Evolutionary conservation across 2,888 invertebrate species (phyloP).

Genomic region (Mesochorus sp.): DNA sequence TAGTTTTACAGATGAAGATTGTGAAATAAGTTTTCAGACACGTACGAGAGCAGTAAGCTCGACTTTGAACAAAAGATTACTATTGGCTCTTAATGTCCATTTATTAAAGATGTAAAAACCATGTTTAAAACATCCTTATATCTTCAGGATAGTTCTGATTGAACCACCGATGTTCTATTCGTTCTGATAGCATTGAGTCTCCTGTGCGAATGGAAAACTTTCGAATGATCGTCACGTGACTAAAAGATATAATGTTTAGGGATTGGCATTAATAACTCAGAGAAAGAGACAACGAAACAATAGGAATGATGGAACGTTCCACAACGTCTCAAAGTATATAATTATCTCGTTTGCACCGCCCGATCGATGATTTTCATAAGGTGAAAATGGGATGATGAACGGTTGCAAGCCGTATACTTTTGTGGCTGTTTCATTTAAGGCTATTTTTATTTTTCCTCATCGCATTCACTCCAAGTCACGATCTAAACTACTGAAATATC

Average conservation of each 20-base stretch:
- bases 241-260: neutral
- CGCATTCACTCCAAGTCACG: too few species aligned
- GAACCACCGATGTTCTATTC: slow-evolving; percentile 11
- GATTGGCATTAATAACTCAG: neutral
- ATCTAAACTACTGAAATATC: too few species aligned
- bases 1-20: too few species aligned
- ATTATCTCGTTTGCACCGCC: neutral
- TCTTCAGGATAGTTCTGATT: too few species aligned
- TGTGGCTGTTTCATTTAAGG: too few species aligned
- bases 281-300: neutral
- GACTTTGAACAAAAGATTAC: too few species aligned
- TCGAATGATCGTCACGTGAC: neutral
- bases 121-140: too few species aligned
- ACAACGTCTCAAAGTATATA: neutral
- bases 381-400: slow-evolving; percentile 49
- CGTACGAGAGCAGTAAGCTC: too few species aligned
- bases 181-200: neutral
- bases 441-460: too few species aligned
- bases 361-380: slow-evolving; percentile 32
- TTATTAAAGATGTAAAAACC: too few species aligned
- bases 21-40: too few species aligned
- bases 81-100: too few species aligned
- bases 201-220: neutral
- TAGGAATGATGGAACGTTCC: slow-evolving; percentile 33
- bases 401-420: slow-evolving; percentile 24